A percentile compares a stretch with the other conserved stretches of the same genome.
Evolutionary conservation across 2,797 vertebrate species (phyloP).

Genomic region (Coregonus sp.): DNA sequence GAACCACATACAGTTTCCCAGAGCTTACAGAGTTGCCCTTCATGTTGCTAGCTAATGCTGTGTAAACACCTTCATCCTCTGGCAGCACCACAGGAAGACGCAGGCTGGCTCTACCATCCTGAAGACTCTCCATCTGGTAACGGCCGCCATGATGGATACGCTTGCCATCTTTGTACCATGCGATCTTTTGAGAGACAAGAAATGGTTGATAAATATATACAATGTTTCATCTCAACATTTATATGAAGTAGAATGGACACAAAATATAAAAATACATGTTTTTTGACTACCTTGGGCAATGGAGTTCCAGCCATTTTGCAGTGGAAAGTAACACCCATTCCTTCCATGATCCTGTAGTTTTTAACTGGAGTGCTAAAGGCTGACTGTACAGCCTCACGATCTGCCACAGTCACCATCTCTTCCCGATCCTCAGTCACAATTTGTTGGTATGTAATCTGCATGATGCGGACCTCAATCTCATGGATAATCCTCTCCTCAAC

Average conservation of each 20-base stretch:
- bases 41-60: slow-evolving; percentile 88
- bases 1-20: slow-evolving; percentile 92
- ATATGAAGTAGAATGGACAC: neutral
- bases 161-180: slow-evolving; percentile 96
- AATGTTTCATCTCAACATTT: neutral
- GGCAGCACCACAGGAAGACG: slow-evolving; percentile 87
- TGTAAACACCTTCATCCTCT: slow-evolving; percentile 97
- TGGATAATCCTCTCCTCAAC: slow-evolving; percentile 95
- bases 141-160: slow-evolving; percentile 84
- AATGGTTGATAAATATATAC: neutral
- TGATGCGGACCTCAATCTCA: slow-evolving; percentile 94
- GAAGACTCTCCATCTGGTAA: slow-evolving; percentile 89
- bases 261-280: neutral
- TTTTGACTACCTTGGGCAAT: slow-evolving; percentile 86
- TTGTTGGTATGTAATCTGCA: slow-evolving; percentile 90
- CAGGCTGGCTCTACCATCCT: slow-evolving; percentile 90
- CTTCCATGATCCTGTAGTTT: slow-evolving; percentile 93
- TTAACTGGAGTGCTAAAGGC: slow-evolving; percentile 87
- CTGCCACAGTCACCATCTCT: slow-evolving; percentile 82
- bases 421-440: slow-evolving; percentile 93
- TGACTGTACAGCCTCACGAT: slow-evolving; percentile 84
- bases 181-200: slow-evolving; percentile 77
- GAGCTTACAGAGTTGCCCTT: slow-evolving; percentile 95
- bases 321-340: slow-evolving; percentile 93
- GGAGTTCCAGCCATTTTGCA: slow-evolving; percentile 91